Evolutionary conservation across 2,888 invertebrate genomes (phyloP).

Genomic region (Coenonympha glycerion): DNA sequence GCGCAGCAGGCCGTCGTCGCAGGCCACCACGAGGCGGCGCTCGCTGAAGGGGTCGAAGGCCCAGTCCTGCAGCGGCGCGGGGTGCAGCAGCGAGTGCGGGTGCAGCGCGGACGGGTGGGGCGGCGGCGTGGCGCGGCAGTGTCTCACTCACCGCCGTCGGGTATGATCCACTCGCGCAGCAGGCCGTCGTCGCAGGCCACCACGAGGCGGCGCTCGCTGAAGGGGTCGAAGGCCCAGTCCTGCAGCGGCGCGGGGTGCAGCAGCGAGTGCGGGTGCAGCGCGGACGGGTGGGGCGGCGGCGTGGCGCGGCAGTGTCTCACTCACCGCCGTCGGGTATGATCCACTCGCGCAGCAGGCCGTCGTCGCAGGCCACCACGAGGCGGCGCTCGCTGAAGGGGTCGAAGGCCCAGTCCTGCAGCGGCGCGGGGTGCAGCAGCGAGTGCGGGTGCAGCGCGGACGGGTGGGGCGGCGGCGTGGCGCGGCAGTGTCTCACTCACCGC

Average conservation of each 20-base stretch:
- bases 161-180: constrained; percentile 87
- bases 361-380: constrained; percentile 92
- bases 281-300: constrained; percentile 90
- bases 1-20: too few species aligned
- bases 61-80: too few species aligned
- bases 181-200: constrained; percentile 93
- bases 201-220: constrained; percentile 84
- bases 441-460: constrained; percentile 89
- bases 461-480: too few species aligned
- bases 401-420: constrained; percentile 95
- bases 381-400: constrained; percentile 90
- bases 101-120: too few species aligned
- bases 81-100: too few species aligned
- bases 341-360: constrained; percentile 89
- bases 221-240: constrained; percentile 97
- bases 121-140: too few species aligned
- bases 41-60: too few species aligned
- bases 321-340: constrained; percentile 81
- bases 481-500: constrained; percentile 66
- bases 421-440: constrained; percentile 91
- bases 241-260: constrained; percentile 89
- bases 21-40: too few species aligned
- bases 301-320: too few species aligned
- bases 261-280: constrained; percentile 89
- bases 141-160: constrained; percentile 77